These are phyloP conservation scores for Lamprotornis superbus DNA, from an alignment of 2,113 vertebrate species.

Conservation along the genomic window DNA sequence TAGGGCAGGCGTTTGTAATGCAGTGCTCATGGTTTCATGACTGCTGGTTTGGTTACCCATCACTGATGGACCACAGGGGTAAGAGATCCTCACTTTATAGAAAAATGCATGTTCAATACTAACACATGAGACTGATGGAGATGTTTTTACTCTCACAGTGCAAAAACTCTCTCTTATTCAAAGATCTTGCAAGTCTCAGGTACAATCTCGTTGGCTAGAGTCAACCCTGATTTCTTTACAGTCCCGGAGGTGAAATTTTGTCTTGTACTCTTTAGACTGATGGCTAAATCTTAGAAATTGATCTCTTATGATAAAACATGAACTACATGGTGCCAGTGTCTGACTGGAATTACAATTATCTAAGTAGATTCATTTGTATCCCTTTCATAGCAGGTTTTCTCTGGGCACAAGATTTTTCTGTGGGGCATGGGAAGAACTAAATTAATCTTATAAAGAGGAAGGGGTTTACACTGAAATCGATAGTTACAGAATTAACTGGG, in stretches of 20 bases:
- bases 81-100: not conserved
- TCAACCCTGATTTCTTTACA: not conserved
- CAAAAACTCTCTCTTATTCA: not conserved
- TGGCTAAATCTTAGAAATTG: conserved; percentile 7
- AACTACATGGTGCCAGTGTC: conserved; percentile 52
- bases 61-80: not conserved
- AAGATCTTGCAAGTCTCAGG: not conserved
- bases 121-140: not conserved
- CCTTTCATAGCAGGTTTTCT: conserved; percentile 39
- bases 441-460: conserved; percentile 68
- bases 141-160: not conserved
- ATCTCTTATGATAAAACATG: conserved; percentile 56
- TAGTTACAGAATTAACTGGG: conserved; percentile 64
- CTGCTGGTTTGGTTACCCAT: not conserved
- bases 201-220: not conserved
- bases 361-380: conserved; percentile 64
- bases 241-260: not conserved
- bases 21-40: rapidly evolving
- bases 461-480: conserved; percentile 63
- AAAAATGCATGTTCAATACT: not conserved
- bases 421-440: conserved; percentile 56
- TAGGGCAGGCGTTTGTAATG: not conserved
- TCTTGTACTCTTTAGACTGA: not conserved
- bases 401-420: conserved; percentile 37
- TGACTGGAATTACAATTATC: conserved; percentile 68